These are phyloP conservation scores for Endotricha flammealis DNA, from an alignment of 2,888 invertebrate species.

Conservation along the genomic window DNA sequence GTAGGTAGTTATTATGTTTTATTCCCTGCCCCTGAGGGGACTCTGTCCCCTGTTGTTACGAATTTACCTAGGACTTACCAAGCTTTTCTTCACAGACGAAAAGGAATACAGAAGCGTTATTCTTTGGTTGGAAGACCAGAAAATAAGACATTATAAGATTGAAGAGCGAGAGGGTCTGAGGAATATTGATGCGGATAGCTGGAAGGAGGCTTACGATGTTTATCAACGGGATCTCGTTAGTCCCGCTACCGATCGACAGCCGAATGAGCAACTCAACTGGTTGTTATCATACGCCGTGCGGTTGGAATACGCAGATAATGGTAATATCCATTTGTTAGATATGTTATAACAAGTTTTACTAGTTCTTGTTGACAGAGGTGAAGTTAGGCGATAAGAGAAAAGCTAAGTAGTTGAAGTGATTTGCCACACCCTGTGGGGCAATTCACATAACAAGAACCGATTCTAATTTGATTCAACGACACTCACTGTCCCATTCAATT, in stretches of 20 bases:
- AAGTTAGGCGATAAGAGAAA: too few species aligned
- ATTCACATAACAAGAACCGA: too few species aligned
- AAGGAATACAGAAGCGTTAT: constrained; percentile 88
- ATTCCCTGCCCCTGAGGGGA: neutral
- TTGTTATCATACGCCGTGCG: constrained; percentile 89
- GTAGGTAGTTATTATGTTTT: constrained; percentile 57
- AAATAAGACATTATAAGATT: constrained; percentile 91
- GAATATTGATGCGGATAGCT: constrained; percentile 81
- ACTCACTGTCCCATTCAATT: too few species aligned
- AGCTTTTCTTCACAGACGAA: constrained; percentile 80
- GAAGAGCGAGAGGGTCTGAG: constrained; percentile 88
- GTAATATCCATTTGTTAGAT: constrained; percentile 63
- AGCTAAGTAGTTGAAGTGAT: too few species aligned
- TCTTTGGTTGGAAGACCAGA: constrained; percentile 95
- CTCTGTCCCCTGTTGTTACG: too few species aligned
- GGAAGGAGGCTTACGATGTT: constrained; percentile 84
- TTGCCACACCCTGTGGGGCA: too few species aligned
- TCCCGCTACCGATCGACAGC: constrained; percentile 78
- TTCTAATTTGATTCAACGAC: too few species aligned
- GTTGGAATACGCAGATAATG: constrained; percentile 89
- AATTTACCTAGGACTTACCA: too few species aligned
- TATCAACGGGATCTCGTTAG: constrained; percentile 88
- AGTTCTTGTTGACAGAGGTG: too few species aligned
- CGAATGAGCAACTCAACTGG: constrained; percentile 89
- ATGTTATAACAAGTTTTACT: too few species aligned